Conservation (phyloP, 1,140 invertebrate genomes). For the Lamellibrachia luymesi region DNA sequence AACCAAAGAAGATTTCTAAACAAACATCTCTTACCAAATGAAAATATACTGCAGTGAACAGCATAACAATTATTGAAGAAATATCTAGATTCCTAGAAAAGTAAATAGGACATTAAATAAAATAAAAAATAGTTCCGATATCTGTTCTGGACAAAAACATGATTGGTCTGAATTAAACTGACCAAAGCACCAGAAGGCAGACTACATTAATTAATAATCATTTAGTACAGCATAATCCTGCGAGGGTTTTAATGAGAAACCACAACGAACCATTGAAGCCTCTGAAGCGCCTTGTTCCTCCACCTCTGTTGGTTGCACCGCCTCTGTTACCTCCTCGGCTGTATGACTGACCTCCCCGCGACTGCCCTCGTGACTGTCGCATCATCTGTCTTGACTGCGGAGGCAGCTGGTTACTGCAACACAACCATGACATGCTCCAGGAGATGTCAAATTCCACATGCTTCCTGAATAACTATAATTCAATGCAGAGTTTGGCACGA, state of each 20-base stretch:
- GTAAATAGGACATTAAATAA: too few relatives aligned
- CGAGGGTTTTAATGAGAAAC: not conserved
- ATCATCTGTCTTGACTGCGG: not conserved
- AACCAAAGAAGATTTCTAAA: not conserved
- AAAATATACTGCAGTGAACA: not conserved
- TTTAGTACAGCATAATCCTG: not conserved
- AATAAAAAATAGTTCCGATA: too few relatives aligned
- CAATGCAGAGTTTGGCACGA: too few relatives aligned
- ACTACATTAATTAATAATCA: not conserved
- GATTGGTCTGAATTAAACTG: not conserved
- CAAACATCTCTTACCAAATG: not conserved
- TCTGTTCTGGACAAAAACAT: too few relatives aligned
- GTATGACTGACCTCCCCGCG: not conserved
- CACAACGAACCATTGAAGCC: not conserved
- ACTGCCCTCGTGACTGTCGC: not conserved
- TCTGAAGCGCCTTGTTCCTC: not conserved
- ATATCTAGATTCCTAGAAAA: not conserved
- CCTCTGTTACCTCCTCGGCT: not conserved
- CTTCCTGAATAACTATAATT: too few relatives aligned
- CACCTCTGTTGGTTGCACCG: not conserved
- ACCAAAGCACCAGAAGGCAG: not conserved
- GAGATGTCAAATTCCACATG: too few relatives aligned
- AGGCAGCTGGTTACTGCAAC: not conserved
- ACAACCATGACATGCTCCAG: not conserved
- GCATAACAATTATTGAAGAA: not conserved